Base-by-base conservation (phyloP, 2,888 invertebrate species). In the Mythimna ferrago region DNA sequence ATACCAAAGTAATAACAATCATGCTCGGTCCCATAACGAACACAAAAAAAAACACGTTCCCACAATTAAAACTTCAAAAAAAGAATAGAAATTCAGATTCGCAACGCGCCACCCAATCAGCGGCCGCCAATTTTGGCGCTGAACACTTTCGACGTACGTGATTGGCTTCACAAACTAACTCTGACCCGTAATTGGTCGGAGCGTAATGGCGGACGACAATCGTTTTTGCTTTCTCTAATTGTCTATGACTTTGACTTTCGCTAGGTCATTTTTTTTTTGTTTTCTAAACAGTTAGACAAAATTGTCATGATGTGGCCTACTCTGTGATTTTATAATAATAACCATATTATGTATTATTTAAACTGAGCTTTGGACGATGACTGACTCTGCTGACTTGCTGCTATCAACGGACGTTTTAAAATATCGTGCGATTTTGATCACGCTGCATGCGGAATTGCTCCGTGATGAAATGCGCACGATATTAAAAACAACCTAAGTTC, bases 241-340 rank as follows among this genome's bases (percentile, higher is more conserved):
- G 90, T 91, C 87, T 89, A 86, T 89, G 87, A 92, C 93, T 93
- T 93, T 89, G 86, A 92, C 93, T 93, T 93, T 93, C 93, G 87
- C 84, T 82, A 60, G 62, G 53, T 80, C 71, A 78, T 60, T 65
- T 69, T 67, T 81, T 85, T 88, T 89, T 87, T 84, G 82, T 89
- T 88, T 89, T 88, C 86, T 86, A 86, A 71, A 82, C 75, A 74
- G 71, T 77, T 81, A 72, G 61, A 58, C 53, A 73, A 72, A 75
- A 65, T 68, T 76, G 76, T 72, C 69, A 72, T 41, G 72, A 67
- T 48, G 21, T 60, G 63, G 58, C 81, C 74, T 82, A 71, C 60
- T 48, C 76, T 68, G 21, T 65, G 9, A 38, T 38, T 38, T 38
- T 9, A 38, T 9, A 38, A 9, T 9, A 38, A 9, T 41, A 0